phyloP scores from a whole-genome alignment of 2,888 invertebrate genomes.

The Ormia ochracea region DNA sequence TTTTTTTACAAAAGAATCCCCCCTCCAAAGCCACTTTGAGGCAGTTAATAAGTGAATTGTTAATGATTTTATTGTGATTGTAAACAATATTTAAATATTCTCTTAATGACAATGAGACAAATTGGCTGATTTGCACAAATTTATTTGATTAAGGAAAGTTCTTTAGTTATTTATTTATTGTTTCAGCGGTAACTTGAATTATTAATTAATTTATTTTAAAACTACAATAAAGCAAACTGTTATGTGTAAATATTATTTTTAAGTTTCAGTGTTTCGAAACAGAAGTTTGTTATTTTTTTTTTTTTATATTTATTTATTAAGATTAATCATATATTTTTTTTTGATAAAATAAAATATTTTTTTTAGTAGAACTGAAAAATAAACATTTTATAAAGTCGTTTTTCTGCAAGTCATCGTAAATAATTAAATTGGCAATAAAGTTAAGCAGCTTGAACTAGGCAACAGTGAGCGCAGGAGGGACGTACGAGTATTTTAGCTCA shows the following conservation, averaged over 20 bases:
- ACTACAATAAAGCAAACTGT: slow-evolving; percentile 24
- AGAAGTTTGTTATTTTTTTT: too few species aligned
- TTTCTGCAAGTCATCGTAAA: too few species aligned
- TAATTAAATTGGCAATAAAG: background rate
- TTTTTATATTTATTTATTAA: slow-evolving; percentile 16
- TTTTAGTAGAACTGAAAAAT: background rate
- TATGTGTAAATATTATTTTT: slow-evolving; percentile 53
- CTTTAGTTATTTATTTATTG: slow-evolving; percentile 30
- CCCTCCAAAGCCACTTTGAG: background rate
- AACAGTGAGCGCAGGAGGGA: too few species aligned
- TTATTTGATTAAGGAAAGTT: slow-evolving; percentile 12
- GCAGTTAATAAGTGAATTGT: background rate
- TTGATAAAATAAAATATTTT: slow-evolving; percentile 8
- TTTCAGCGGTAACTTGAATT: slow-evolving; percentile 15
- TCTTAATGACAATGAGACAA: background rate
- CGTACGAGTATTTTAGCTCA: too few species aligned
- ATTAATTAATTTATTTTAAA: slow-evolving; percentile 36
- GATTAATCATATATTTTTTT: slow-evolving; percentile 26
- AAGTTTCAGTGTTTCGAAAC: slow-evolving; percentile 31
- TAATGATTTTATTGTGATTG: slow-evolving; percentile 2
- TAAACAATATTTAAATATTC: background rate
- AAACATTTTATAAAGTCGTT: background rate
- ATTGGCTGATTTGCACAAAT: slow-evolving; percentile 7
- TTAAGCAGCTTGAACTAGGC: too few species aligned
- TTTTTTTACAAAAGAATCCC: background rate